Conservation (phyloP, 2,797 vertebrate species). For the Myripristis jacobus region DNA sequence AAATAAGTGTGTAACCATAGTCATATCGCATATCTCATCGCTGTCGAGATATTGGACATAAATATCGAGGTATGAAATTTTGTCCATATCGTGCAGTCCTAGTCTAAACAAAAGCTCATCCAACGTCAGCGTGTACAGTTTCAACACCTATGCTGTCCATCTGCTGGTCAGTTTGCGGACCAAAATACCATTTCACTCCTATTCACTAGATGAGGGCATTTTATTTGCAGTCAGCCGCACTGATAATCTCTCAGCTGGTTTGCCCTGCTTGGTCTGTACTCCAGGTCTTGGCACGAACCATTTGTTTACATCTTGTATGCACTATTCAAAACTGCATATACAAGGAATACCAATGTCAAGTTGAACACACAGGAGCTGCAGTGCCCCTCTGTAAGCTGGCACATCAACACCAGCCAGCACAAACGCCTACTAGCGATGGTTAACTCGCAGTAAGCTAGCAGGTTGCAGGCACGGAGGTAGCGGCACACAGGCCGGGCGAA, state of each 20-base stretch:
- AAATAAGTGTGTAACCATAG: no score
- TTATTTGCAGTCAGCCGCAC: not conserved
- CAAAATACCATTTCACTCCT: not conserved
- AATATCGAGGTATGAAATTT: no score
- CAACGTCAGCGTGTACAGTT: not conserved
- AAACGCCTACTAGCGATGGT: constrained; percentile 14
- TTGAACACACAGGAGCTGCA: constrained; percentile 27
- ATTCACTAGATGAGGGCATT: no score
- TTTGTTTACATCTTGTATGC: not conserved
- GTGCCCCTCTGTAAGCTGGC: not conserved
- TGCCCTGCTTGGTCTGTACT: not conserved
- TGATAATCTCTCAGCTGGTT: not conserved
- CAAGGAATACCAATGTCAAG: not conserved
- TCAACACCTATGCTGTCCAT: not conserved
- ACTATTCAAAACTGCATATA: no score
- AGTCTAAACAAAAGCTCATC: no score
- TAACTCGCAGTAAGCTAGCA: constrained; percentile 28
- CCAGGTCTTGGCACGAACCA: not conserved
- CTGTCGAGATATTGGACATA: no score
- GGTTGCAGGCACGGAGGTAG: not conserved
- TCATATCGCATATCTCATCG: no score
- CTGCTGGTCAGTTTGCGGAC: not conserved
- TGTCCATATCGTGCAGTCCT: no score
- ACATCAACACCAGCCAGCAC: not conserved
- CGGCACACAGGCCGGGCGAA: not conserved